These are phyloP conservation scores for Bombus affinis DNA, from an alignment of 1,140 invertebrate species.

Conservation along the genomic window DNA sequence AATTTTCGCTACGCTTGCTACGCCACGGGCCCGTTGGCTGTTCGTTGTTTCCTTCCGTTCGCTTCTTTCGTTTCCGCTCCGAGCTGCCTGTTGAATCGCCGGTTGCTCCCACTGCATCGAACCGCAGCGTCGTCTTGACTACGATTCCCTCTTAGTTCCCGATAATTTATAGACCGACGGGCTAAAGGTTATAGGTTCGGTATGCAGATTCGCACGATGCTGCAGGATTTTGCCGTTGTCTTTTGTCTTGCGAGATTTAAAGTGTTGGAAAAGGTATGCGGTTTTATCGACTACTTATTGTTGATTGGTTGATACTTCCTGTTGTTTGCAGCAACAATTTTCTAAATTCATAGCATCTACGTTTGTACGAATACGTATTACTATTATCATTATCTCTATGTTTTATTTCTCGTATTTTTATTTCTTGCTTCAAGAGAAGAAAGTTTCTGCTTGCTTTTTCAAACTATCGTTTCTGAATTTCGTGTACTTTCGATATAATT, in stretches of 20 bases:
- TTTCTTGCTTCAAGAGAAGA: neutral
- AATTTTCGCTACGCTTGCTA: neutral
- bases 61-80: neutral
- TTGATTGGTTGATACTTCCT: neutral
- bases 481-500: neutral
- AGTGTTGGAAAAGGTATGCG: neutral
- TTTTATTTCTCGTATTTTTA: neutral
- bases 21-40: neutral
- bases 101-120: too few species aligned
- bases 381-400: neutral
- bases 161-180: neutral
- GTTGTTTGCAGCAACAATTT: neutral
- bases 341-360: neutral
- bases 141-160: neutral
- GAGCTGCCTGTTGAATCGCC: conserved; percentile 8
- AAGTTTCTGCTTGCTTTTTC: neutral
- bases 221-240: neutral
- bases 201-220: neutral
- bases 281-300: neutral
- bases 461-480: neutral
- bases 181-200: neutral
- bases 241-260: neutral
- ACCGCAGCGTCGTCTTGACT: neutral
- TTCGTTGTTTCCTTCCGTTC: neutral
- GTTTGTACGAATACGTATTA: neutral